Conservation (phyloP, 2,797 vertebrate species). For the Aldrovandia affinis region DNA sequence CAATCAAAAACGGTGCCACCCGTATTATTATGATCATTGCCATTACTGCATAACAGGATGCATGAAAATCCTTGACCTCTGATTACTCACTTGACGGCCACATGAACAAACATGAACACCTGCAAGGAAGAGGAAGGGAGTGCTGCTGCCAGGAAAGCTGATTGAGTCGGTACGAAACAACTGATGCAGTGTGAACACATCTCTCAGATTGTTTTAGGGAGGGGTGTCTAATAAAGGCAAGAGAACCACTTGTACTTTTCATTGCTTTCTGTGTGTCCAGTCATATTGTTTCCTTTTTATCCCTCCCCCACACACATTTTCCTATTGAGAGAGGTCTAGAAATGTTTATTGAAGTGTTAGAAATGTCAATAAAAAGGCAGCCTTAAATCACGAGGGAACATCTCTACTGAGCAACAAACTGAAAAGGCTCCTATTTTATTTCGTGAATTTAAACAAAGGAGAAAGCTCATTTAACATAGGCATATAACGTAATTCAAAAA, state of each 20-base stretch:
- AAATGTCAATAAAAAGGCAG: neutral
- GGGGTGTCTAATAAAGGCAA: neutral
- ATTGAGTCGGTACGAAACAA: neutral
- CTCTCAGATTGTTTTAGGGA: neutral
- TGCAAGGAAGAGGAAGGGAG: neutral
- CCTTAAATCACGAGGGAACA: neutral
- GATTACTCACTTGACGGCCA: neutral
- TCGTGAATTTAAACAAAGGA: neutral
- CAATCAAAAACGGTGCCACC: neutral
- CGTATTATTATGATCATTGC: neutral
- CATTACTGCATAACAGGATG: slow-evolving; percentile 4
- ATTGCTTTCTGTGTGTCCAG: neutral
- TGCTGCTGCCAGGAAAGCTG: neutral
- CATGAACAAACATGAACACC: slow-evolving; percentile 2
- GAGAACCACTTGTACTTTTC: neutral
- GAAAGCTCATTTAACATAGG: neutral
- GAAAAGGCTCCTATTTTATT: neutral
- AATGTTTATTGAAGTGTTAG: neutral
- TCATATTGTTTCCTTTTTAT: neutral
- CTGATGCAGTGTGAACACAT: neutral
- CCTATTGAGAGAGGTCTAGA: neutral
- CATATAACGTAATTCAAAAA: too few species aligned
- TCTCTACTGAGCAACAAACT: neutral
- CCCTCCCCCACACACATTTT: neutral
- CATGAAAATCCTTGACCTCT: slow-evolving; percentile 1